Evolutionary conservation across 2,797 vertebrate species (phyloP), one percentile per base, ranked within the genome.

Genomic region (Smutsia gigantea): DNA sequence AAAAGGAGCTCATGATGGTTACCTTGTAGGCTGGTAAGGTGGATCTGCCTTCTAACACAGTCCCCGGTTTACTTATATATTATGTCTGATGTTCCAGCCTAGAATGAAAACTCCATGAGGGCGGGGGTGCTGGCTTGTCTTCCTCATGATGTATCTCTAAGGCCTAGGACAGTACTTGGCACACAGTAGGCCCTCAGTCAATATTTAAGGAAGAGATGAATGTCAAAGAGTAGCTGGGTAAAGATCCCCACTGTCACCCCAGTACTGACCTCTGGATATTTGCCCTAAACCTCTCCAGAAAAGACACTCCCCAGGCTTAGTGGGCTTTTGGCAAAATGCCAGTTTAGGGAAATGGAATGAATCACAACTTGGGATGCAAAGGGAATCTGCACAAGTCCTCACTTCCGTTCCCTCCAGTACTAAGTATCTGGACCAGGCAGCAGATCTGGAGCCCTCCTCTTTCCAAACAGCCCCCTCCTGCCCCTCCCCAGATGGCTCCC

Each of bases 401-500:
- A 39, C 18, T 84, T 95, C 69, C 25, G 82, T 78, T 93, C 55
- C 66, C 61, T 83, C 34, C 53, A 83, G 34, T 71, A 72, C 68
- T 37, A 42, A 94, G 64, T 82, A 95, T 92, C 93, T 94, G 97
- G 94, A 89, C 86, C 63, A 53, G 85, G 86, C 71, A 83, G 61
- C 79, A 39, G 78, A 42, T 89, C 61, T 21, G 39, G 18, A 88
- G 68, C 81, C 71, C 39, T 55, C 4, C 78, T 63, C 39, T 81
- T 75, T 59, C 25, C 71, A n/a, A 57, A 55, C 7, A 64, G 51
- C 59, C 31, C 61, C 25, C 84, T 93, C 74, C 39, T 1, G 4
- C 39, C 81, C 79, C 66, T 95, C 96, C 87, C 63, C 64, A 81
- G 91, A 55, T 82, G 37, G 71, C 86, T 93, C 87, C 90, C 89